Evolutionary conservation across 2,888 invertebrate genomes (phyloP), one percentile per base, ranked within the genome.

Genomic region (Drosophila emarginata): DNA sequence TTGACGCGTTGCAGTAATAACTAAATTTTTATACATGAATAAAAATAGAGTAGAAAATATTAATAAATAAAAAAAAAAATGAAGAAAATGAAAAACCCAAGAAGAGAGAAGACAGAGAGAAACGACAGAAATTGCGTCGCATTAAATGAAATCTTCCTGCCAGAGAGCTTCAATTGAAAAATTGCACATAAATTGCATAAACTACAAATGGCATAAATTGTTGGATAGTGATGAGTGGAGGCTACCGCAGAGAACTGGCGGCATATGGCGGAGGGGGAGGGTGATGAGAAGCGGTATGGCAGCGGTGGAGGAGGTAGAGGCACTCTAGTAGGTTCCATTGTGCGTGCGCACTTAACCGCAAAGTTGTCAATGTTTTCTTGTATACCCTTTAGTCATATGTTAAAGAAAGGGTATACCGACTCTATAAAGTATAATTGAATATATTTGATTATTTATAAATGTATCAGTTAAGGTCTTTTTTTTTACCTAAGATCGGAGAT

Each of bases 181-280:
- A 87, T 87, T 82, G 76, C 87, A 79, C 74, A 82, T 81, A 80
- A 82, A 82, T 82, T 87, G 82, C 82, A 84, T 79, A 87, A 82
- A 84, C 50, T 68, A 52, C 59, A 64, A 56, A 28, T 66, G 66
- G 50, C 64, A 69, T 75, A 85, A 85, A 82, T 86, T 77, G 72
- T 67, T 66, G 40, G 63, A 60, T 57, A 36, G 40, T 32, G 39
- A 26, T 52, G 58, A 18, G 61, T 56, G 64, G 40, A 26, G 18
- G 58, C 45, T 21, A 18, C 18, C 45, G 12, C 28, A 36, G 50
- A 36, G 53, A 45, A 21, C 14, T 36, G 23, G n/a, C n/a, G n/a
- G 4, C 23, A 26, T 26, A 5, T 6, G 1, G 26, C 26, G 6
- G 6, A n/a, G 18, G 21, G 28, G 7, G 18, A 26, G 28, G 28